Conservation (phyloP, 2,797 vertebrate genomes). For the Oreortyx pictus region DNA sequence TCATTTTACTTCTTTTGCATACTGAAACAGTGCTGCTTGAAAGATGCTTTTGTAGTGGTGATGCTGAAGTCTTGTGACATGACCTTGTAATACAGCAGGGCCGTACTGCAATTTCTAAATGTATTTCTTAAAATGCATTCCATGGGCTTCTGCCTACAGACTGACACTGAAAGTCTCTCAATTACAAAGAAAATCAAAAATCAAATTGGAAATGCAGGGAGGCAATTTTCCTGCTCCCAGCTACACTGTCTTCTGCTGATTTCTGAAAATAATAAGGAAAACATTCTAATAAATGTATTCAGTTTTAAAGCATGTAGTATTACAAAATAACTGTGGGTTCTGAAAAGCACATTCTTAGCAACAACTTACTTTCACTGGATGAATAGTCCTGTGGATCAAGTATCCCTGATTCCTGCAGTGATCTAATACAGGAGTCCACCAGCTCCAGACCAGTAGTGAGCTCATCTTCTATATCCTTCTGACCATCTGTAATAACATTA, state of each 20-base stretch:
- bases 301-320: background rate
- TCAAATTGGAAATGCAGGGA: background rate
- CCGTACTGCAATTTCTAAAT: background rate
- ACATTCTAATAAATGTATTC: background rate
- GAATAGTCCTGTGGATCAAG: slow-evolving; percentile 94
- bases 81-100: background rate
- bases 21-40: background rate
- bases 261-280: background rate
- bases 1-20: background rate
- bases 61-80: background rate
- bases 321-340: background rate
- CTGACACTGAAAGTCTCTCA: background rate
- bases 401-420: slow-evolving; percentile 97
- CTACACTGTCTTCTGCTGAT: background rate
- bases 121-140: background rate
- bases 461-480: slow-evolving; percentile 98
- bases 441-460: slow-evolving; percentile 96
- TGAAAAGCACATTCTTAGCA: background rate
- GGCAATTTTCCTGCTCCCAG: background rate
- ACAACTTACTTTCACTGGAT: slow-evolving; percentile 90
- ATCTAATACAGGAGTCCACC: slow-evolving; percentile 98
- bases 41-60: background rate
- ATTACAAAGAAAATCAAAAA: background rate
- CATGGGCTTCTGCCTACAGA: background rate
- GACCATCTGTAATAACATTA: slow-evolving; percentile 86